Percentiles rank a stretch among this genome's conserved stretches.
Evolutionary conservation across 1,140 invertebrate genomes (phyloP).

Genomic region (Drosophila watanabei): DNA sequence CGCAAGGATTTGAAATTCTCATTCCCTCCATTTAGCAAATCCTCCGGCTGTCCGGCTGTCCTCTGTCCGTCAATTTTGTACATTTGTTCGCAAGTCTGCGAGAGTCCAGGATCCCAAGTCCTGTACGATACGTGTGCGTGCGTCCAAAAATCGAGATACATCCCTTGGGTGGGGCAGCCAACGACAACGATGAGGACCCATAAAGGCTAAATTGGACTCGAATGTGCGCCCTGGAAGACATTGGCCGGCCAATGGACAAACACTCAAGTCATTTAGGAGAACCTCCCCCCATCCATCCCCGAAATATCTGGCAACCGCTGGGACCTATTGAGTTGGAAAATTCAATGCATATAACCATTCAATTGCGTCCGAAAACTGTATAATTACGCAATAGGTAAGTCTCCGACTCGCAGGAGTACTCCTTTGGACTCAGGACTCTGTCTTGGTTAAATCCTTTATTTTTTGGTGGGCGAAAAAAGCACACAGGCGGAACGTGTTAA

Average conservation of each 20-base stretch:
- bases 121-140: slow-evolving; percentile 52
- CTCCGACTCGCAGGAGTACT: not conserved
- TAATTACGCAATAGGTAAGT: slow-evolving; percentile 51
- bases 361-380: slow-evolving; percentile 57
- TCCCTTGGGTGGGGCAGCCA: slow-evolving; percentile 59
- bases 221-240: slow-evolving; percentile 66
- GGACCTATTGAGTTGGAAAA: slow-evolving; percentile 67
- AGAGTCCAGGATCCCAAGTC: not conserved
- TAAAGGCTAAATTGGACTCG: slow-evolving; percentile 78
- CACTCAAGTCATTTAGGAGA: slow-evolving; percentile 71
- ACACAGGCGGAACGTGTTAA: slow-evolving; percentile 52
- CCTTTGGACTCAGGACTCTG: not conserved
- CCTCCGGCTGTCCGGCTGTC: slow-evolving; percentile 23
- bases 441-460: slow-evolving; percentile 17
- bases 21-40: slow-evolving; percentile 43
- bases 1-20: slow-evolving; percentile 40
- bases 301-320: slow-evolving; percentile 14
- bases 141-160: slow-evolving; percentile 62
- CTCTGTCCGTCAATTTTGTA: slow-evolving; percentile 19
- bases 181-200: slow-evolving; percentile 63
- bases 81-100: not conserved
- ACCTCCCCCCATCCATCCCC: not conserved
- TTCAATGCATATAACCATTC: slow-evolving; percentile 66
- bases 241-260: slow-evolving; percentile 62
- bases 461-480: not conserved